Base-by-base conservation (phyloP, 2,113 vertebrate species). In the Ameiurus melas region DNA sequence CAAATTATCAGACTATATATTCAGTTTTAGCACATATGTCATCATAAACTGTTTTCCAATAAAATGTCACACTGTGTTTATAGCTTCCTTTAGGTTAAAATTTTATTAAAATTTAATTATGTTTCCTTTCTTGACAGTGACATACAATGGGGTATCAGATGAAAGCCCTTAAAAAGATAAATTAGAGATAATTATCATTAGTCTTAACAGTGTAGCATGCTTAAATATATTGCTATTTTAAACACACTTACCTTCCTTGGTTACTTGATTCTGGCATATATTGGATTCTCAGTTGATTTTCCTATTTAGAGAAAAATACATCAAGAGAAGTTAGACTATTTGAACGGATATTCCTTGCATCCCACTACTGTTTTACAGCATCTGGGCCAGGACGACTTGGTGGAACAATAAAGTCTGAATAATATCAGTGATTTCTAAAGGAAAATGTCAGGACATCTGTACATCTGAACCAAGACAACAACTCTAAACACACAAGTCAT, bases 71-170 rank as follows among this genome's bases (percentile, higher is more conserved):
- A n/a, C 51, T 55, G 8, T 58, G 79, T 62, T 20, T 27, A 39
- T 36, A 10, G 33, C 12, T 64, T 82, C 20, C 20, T 25, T 83
- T 43, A 64, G 3, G 80, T 39, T 9, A 20, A 14, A 13, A n/a
- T n/a, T n/a, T n/a, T n/a, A n/a, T n/a, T n/a, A n/a, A n/a, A n/a
- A n/a, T n/a, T 82, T 82, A 16, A 39, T 20, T n/a, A 13, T 43
- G 66, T 83, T 64, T 66, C 33, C 82, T 83, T 83, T 83, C 60
- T 43, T 64, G 36, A 83, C 82, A 47, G 27, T 66, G 60, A 60
- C 82, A 47, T 83, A 83, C 19, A 83, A 33, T 47, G 82, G 82
- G 27, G 25, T 47, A n/a, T 51, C 82, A 47, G 82, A 66, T 47
- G 39, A 83, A 83, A 62, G 14, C 5, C 57, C 82, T 83, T n/a